Percentiles rank a stretch among this genome's conserved stretches.
Conservation (phyloP, 2,888 invertebrate genomes). For the Eumerus sabulonum region DNA sequence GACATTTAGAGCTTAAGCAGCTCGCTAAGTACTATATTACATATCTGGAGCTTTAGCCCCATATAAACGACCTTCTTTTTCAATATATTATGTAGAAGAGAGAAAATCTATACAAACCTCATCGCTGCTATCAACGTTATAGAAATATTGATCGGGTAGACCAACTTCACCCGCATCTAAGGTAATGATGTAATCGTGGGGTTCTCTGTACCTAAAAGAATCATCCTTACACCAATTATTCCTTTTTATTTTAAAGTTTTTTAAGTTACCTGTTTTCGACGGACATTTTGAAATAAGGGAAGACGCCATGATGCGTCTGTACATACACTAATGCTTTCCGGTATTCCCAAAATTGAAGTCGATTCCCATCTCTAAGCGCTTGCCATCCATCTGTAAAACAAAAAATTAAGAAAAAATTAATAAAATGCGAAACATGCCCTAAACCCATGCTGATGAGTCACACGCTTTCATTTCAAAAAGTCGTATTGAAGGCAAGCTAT, state of each 20-base stretch:
- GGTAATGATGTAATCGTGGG: constrained; percentile 77
- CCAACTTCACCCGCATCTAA: constrained; percentile 77
- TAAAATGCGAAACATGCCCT: background rate
- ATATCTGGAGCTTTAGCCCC: no score
- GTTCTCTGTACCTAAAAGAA: constrained; percentile 72
- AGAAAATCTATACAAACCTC: constrained; percentile 74
- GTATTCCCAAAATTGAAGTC: constrained; percentile 75
- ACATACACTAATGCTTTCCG: constrained; percentile 74
- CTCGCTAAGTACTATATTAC: no score
- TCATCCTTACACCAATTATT: no score
- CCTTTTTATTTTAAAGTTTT: background rate
- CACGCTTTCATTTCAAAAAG: no score
- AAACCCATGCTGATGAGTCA: constrained; percentile 10
- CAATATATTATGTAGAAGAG: no score
- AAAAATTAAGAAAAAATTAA: constrained; percentile 12
- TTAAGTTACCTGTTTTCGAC: constrained; percentile 75
- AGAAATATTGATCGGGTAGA: constrained; percentile 77
- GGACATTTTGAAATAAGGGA: constrained; percentile 77
- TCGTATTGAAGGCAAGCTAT: no score
- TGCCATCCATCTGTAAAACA: constrained; percentile 76
- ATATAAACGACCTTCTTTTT: no score
- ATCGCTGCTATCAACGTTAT: constrained; percentile 75
- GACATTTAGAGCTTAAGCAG: no score
- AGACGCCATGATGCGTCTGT: constrained; percentile 73
- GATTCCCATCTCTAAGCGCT: constrained; percentile 74